Evolutionary conservation across 2,113 vertebrate genomes (phyloP).

Genomic region (Delphinus delphis): DNA sequence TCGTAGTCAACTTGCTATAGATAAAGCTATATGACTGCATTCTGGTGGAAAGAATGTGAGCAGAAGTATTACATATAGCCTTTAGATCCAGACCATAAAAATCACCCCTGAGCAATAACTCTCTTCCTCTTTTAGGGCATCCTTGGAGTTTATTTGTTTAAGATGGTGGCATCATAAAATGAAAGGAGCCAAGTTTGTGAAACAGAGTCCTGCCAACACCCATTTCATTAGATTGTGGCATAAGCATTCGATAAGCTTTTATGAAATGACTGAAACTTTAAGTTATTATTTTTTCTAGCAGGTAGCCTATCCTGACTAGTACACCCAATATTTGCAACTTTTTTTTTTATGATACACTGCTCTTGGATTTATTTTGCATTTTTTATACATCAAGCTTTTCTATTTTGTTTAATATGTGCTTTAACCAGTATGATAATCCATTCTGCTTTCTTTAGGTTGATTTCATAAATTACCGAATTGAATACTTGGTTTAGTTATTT

Average conservation of each 20-base stretch:
- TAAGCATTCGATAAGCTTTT: neutral
- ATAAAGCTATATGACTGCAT: neutral
- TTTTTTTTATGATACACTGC: neutral
- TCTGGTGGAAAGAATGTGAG: neutral
- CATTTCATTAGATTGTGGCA: neutral
- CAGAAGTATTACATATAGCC: neutral
- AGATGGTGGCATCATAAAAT: neutral
- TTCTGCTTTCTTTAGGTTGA: slow-evolving; percentile 29
- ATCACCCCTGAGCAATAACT: neutral
- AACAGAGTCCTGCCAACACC: neutral
- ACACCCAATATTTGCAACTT: neutral
- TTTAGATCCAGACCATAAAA: slow-evolving; percentile 1
- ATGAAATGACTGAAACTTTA: neutral
- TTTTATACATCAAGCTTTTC: neutral
- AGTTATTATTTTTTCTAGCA: neutral
- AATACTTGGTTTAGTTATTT: slow-evolving; percentile 1
- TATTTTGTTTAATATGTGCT: neutral
- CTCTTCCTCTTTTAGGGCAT: neutral
- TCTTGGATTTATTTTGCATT: neutral
- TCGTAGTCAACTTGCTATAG: neutral
- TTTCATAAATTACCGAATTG: slow-evolving; percentile 32
- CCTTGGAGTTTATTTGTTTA: slow-evolving; percentile 14
- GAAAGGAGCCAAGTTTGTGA: neutral
- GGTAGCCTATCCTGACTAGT: neutral
- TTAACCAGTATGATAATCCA: neutral